Evolutionary conservation across 1,140 invertebrate genomes (phyloP).

Genomic region (Atta colombica): DNA sequence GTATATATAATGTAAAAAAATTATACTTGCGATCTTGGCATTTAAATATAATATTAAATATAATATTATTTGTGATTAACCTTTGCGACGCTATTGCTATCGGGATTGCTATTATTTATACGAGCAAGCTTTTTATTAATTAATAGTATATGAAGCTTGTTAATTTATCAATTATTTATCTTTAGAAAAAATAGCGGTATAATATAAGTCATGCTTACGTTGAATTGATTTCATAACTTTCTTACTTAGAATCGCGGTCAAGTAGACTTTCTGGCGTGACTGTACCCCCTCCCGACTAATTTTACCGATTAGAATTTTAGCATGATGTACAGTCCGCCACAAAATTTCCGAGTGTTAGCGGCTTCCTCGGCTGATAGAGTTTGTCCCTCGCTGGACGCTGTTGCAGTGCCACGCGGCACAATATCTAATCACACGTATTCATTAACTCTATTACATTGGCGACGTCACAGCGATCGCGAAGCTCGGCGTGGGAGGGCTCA

Average conservation of each 20-base stretch:
- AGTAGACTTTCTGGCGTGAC: constrained; percentile 74
- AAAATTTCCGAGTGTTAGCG: constrained; percentile 61
- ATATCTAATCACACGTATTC: constrained; percentile 58
- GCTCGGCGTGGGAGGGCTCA: background rate
- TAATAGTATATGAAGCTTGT: background rate
- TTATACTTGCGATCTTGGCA: background rate
- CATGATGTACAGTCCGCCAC: constrained; percentile 75
- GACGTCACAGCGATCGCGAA: background rate
- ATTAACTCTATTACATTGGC: constrained; percentile 59
- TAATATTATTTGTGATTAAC: background rate
- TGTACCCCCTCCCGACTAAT: constrained; percentile 81
- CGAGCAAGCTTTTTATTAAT: constrained; percentile 3
- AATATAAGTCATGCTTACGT: constrained; percentile 55
- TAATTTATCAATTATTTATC: constrained; percentile 8
- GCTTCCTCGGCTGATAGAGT: background rate
- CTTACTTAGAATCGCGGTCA: constrained; percentile 81
- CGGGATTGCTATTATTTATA: background rate
- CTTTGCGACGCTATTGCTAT: background rate
- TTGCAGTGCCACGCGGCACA: constrained; percentile 15
- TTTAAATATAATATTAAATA: background rate
- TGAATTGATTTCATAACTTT: constrained; percentile 84
- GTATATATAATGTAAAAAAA: background rate
- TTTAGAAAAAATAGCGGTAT: background rate
- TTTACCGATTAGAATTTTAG: constrained; percentile 84
- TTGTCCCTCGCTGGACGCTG: constrained; percentile 19